These are phyloP conservation scores for Euura saliciscinereae DNA, from an alignment of 1,140 invertebrate species.

Conservation along the genomic window DNA sequence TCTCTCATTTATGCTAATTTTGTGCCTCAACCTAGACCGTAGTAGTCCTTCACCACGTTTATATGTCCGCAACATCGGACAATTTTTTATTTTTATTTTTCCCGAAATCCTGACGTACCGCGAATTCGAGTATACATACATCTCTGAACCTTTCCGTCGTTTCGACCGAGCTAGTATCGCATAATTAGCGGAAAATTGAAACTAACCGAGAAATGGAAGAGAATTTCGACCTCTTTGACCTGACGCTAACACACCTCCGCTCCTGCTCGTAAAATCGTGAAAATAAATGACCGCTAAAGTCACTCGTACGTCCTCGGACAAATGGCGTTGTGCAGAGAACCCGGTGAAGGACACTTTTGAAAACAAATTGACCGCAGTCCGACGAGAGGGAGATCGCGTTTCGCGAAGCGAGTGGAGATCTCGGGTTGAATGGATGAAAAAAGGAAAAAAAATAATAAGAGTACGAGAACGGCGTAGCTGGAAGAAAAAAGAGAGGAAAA, in stretches of 20 bases:
- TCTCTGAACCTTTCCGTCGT: not conserved
- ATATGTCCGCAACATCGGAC: too few relatives aligned
- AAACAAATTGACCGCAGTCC: slow-evolving; percentile 5
- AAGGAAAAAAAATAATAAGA: not conserved
- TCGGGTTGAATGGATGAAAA: not conserved
- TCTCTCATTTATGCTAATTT: not conserved
- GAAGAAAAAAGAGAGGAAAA: slow-evolving; percentile 2
- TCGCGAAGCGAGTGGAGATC: not conserved
- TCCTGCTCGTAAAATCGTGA: too few relatives aligned
- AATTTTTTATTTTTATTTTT: too few relatives aligned
- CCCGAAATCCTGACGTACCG: too few relatives aligned
- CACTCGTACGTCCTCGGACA: too few relatives aligned
- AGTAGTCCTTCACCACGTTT: too few relatives aligned
- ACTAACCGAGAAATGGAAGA: not conserved
- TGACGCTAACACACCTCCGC: too few relatives aligned
- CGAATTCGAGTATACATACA: too few relatives aligned
- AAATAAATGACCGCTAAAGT: too few relatives aligned
- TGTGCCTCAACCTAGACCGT: too few relatives aligned
- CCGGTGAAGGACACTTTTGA: not conserved
- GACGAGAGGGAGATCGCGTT: not conserved
- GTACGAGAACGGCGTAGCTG: not conserved
- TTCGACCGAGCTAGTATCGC: not conserved
- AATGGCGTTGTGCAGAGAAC: too few relatives aligned
- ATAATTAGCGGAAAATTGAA: not conserved
- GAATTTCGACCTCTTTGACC: too few relatives aligned